These are phyloP conservation scores for Stegana nigrithorax DNA, from an alignment of 2,888 invertebrate species.

Conservation along the genomic window DNA sequence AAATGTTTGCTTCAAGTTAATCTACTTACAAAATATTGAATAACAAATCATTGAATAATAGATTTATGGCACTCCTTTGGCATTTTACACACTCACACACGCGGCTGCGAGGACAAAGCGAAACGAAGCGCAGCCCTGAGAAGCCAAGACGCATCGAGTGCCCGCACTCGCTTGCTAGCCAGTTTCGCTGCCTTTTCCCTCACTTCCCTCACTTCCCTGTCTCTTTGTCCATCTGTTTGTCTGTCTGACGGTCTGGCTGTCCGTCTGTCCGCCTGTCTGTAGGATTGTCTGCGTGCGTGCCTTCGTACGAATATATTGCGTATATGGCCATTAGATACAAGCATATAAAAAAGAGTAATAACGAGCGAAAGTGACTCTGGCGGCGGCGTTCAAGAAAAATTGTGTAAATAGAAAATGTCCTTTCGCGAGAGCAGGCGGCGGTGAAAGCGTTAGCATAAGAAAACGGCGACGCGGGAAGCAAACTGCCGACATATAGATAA, in stretches of 20 bases:
- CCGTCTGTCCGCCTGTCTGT: too few relatives aligned
- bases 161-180: neutral
- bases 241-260: constrained; percentile 26
- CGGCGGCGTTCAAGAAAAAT: constrained; percentile 12
- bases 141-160: neutral
- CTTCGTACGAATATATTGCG: too few relatives aligned
- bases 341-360: constrained; percentile 10
- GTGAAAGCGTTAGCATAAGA: neutral
- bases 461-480: too few relatives aligned
- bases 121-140: neutral
- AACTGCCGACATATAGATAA: constrained; percentile 38
- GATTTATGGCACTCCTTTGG: constrained; percentile 58
- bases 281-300: too few relatives aligned
- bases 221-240: neutral
- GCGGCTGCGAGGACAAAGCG: neutral
- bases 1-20: constrained; percentile 62
- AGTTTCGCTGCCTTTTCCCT: too few relatives aligned
- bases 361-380: constrained; percentile 4
- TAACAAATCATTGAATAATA: constrained; percentile 65
- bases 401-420: constrained; percentile 51
- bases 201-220: too few relatives aligned
- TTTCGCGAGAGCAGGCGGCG: constrained; percentile 31
- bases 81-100: constrained; percentile 33
- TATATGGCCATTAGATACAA: constrained; percentile 10
- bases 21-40: constrained; percentile 66